Base-by-base conservation (phyloP, 2,888 invertebrate species). In the Nebria salina region DNA sequence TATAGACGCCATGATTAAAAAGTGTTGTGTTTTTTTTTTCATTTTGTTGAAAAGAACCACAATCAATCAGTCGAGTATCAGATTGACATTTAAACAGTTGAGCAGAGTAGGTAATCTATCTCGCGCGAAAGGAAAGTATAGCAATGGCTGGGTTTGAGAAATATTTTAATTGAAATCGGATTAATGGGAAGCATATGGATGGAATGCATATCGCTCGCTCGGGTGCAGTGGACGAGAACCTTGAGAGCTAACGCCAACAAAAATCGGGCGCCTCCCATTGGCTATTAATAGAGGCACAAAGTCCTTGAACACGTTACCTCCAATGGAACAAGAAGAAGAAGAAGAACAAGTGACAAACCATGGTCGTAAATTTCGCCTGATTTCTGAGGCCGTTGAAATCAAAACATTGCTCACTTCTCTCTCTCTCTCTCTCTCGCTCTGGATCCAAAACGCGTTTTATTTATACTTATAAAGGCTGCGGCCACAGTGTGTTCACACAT, bases 121-220 rank as follows among this genome's bases (percentile, higher is more conserved):
- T n/a, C 15, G 41, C 11, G 73, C 42, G 73, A n/a, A n/a, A n/a
- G n/a, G 7, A 73, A 73, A 15, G 34, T 54, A 54, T 13, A 54
- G 54, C 54, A 54, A 54, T 54, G 54, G 0, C 54, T 11, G 7
- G 54, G 3, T 8, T 43, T 42, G 43, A 54, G 75, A 75, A 75
- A 64, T 75, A 75, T 80, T 75, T 80, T 80, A 80, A 75, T 80
- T 80, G 75, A 75, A 79, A 80, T 34, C 42, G 75, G 80, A 80
- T 75, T 80, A 80, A 80, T 78, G 13, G 65, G 65, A 65, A 64
- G 65, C 75, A 80, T 80, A 80, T 80, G 80, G 80, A 80, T 80
- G 80, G 80, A 80, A 80, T 72, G 80, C 72, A 80, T 75, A 66
- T 64, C 15, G 20, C 54, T 54, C 54, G 54, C 2, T 54, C 66